Evolutionary conservation across 2,888 invertebrate species (phyloP).

Genomic region (Platynereis dumerilii): DNA sequence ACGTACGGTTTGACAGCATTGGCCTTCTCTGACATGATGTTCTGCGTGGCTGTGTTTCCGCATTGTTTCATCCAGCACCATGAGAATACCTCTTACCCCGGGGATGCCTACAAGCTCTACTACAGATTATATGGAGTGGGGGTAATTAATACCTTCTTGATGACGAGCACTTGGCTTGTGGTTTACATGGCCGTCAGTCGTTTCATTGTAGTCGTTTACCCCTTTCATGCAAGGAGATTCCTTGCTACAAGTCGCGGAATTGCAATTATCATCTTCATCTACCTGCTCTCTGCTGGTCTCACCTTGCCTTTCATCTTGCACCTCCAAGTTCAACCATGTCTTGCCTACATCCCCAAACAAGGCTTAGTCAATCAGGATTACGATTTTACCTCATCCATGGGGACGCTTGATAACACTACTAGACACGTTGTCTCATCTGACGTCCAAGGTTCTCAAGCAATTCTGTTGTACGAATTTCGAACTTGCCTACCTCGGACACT

Average conservation of each 20-base stretch:
- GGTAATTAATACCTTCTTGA: conserved; percentile 63
- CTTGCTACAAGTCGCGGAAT: conserved; percentile 69
- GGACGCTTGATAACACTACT: not conserved
- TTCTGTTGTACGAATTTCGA: not conserved
- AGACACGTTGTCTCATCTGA: too few relatives aligned
- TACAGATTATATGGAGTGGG: conserved; percentile 51
- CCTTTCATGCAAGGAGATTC: conserved; percentile 68
- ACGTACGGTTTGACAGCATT: conserved; percentile 77
- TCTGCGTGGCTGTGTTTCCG: conserved; percentile 67
- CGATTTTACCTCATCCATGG: too few relatives aligned
- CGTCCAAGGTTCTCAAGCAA: too few relatives aligned
- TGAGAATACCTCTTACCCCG: conserved; percentile 67
- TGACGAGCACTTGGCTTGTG: conserved; percentile 78
- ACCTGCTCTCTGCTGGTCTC: conserved; percentile 71
- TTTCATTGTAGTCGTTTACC: conserved; percentile 78
- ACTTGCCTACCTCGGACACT: not conserved
- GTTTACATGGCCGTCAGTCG: conserved; percentile 76
- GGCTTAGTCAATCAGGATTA: not conserved
- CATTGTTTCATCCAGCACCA: conserved; percentile 57
- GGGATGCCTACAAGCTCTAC: conserved; percentile 55
- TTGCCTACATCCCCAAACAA: not conserved
- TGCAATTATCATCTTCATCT: conserved; percentile 71
- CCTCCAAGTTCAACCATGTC: conserved; percentile 8
- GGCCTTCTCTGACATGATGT: conserved; percentile 76
- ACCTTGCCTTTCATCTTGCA: conserved; percentile 68